phyloP scores from a whole-genome alignment of 2,888 invertebrate genomes.

The Carpatolechia fugitivella region DNA sequence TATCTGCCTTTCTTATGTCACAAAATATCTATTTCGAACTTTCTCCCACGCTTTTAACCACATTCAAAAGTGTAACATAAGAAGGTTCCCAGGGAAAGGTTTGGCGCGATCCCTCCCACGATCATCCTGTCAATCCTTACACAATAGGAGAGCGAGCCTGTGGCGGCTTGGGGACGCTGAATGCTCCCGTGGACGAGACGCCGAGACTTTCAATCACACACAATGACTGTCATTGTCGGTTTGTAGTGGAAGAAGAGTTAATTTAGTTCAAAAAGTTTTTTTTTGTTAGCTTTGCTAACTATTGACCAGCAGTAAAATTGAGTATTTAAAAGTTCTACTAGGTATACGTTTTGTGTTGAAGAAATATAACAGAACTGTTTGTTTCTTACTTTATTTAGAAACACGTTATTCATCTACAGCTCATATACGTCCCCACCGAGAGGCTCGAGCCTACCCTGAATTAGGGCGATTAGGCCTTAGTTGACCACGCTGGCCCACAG shows the following conservation, averaged over 20 bases:
- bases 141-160: not conserved
- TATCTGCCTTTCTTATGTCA: too few species aligned
- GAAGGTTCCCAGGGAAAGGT: constrained; percentile 46
- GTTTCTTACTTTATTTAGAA: too few species aligned
- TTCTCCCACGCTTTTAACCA: not conserved
- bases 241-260: constrained; percentile 5
- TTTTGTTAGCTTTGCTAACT: not conserved
- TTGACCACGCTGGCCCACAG: too few species aligned
- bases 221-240: constrained; percentile 8
- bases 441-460: too few species aligned
- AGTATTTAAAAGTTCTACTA: too few species aligned
- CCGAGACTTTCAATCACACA: not conserved
- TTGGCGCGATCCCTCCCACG: constrained; percentile 43
- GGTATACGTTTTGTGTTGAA: too few species aligned
- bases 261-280: not conserved
- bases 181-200: not conserved
- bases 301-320: too few species aligned
- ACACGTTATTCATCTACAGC: too few species aligned
- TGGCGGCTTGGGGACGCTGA: not conserved
- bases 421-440: too few species aligned
- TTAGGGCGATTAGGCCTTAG: too few species aligned
- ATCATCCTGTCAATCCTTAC: constrained; percentile 19
- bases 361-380: too few species aligned
- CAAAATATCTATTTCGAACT: not conserved
- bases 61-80: not conserved